These are phyloP conservation scores for Nesogale talazaci DNA, from an alignment of 2,113 vertebrate genomes.

Conservation along the genomic window DNA sequence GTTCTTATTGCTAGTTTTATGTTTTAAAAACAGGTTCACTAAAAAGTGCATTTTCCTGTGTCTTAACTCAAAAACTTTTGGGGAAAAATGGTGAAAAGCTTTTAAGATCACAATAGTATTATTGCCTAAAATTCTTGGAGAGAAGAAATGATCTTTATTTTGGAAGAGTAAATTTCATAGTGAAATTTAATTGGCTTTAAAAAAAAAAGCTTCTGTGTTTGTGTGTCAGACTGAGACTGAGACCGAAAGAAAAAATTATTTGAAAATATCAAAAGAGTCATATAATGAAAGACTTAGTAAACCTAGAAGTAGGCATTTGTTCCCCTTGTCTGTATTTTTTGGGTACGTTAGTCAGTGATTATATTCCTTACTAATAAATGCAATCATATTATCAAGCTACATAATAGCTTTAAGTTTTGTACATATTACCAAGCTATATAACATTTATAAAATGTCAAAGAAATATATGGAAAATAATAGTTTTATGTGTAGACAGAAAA, in stretches of 20 bases:
- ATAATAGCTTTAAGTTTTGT: not conserved
- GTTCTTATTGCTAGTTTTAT: conserved; percentile 46
- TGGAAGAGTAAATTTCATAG: conserved; percentile 33
- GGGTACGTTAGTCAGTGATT: conserved; percentile 24
- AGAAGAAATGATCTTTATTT: conserved; percentile 44
- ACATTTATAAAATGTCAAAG: conserved; percentile 58
- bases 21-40: conserved; percentile 32
- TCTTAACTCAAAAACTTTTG: conserved; percentile 28
- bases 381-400: not conserved
- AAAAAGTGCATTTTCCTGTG: conserved; percentile 13
- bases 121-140: conserved; percentile 42
- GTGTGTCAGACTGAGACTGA: not conserved
- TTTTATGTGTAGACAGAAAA: conserved; percentile 54
- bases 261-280: conserved; percentile 48
- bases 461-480: conserved; percentile 52
- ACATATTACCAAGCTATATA: conserved; percentile 27
- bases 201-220: not conserved
- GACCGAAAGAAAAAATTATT: not conserved
- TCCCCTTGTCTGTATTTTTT: conserved; percentile 4
- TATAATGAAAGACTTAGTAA: conserved; percentile 33
- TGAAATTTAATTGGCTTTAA: conserved; percentile 6
- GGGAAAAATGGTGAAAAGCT: conserved; percentile 8
- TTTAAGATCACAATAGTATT: conserved; percentile 1
- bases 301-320: not conserved
- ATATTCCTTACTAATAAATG: not conserved